Evolutionary conservation across 1,140 invertebrate genomes (phyloP), one percentile per base, ranked within the genome.

Genomic region (Drosophila aff.): DNA sequence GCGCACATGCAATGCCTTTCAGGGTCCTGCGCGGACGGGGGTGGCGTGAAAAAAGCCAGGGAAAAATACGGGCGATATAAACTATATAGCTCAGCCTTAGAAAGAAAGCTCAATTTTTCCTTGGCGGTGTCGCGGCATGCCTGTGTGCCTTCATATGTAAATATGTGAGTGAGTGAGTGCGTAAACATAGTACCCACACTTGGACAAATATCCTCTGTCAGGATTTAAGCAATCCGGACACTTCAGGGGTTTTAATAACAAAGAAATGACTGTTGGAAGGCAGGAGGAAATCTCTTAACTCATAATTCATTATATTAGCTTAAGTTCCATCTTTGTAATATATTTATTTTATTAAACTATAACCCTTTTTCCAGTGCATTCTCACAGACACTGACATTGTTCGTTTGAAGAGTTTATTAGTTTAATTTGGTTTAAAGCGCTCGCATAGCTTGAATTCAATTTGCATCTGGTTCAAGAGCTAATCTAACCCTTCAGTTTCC

Each of bases 361-460:
- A 38, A 2, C 21, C 15, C 15, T 23, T 65, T 61, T 62, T n/a
- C 16, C 21, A 63, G 63, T 66, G 63, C 13, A 18, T 21, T 58
- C 18, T 15, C 2, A 18, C 4, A 40, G 9, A 36, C 33, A 31
- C 13, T 36, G 13, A 23, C 69, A 50, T 41, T 50, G 53, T 73
- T 71, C 31, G n/a, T 57, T 58, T 72, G 36, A 72, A 49, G 33
- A 69, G 44, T 73, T 73, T 73, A 73, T 73, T 73, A 73, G 69
- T 73, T 73, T 72, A 73, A 73, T 73, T 73, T 73, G 33, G 67
- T 26, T 23, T 36, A 43, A 26, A 50, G 44, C 21, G 66, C 33
- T 73, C 40, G 31, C 38, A 72, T 41, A 68, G 21, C 66, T 40
- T 57, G 44, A 60, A 72, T 73, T 73, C 52, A 59, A 73, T 73